Evolutionary conservation across 2,113 vertebrate species (phyloP), one percentile per base, ranked within the genome.

Genomic region (Aix galericulata): DNA sequence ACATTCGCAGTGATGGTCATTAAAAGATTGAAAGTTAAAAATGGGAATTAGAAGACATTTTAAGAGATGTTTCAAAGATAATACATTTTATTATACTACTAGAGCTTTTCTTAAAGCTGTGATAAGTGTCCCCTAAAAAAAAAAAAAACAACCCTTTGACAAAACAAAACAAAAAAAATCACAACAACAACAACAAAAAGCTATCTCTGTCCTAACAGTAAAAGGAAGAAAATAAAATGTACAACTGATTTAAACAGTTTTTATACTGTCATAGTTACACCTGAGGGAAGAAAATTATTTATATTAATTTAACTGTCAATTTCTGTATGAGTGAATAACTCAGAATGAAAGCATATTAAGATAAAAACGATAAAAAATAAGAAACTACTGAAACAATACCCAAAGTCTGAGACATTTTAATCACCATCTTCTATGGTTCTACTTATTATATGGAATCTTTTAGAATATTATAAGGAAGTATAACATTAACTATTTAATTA

Each of bases 51-150:
- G 66, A 78, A 68, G 60, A 40, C 59, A 90, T 91, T 87, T 79
- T 91, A 96, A 93, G 86, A 92, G 76, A n/a, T 58, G 42, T 74
- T 95, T 97, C 82, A 93, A 93, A 97, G 86, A 91, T 66, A 89
- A 94, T 95, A 94, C 74, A 91, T 44, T 97, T 97, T 71, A 60
- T 97, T 93, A 75, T 62, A 82, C 79, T 75, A 81, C 31, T 71
- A 55, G 36, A 96, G 66, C 22, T 91, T 95, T 95, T 52, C 50
- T 25, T 52, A 52, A 52, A 52, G 23, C 50, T 52, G 31, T 84
- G 68, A 95, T 89, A 95, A 87, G 96, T 90, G 17, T 72, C 26
- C 42, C 23, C 8, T 55, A 32, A 94, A 84, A 40, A 62, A 74
- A 59, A 74, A 59, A 62, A 74, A 59, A 74, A 59, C 4, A n/a